Evolutionary conservation across 2,888 invertebrate genomes (phyloP), one percentile per base, ranked within the genome.

Genomic region (Thysanoteuthis rhombus): DNA sequence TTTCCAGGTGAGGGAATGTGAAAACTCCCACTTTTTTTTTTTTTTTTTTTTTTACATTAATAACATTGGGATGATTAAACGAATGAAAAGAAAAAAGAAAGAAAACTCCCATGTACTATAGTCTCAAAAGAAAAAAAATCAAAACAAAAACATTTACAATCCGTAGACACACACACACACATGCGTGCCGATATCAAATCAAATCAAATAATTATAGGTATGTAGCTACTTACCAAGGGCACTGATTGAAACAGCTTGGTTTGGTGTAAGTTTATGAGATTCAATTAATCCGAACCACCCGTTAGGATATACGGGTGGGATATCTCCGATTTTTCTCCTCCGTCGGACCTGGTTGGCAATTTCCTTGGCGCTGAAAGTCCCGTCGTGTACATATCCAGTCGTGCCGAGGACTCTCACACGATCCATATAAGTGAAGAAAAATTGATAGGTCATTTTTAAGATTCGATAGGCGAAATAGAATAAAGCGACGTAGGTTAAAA

Each of bases 231-330:
- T 96, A 97, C 98, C 98, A 45, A 98, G 97, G 47, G 98, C 98
- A 93, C 98, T 97, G 0, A 96, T 94, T 75, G 95, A 95, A n/a
- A 94, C 95, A 0, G 95, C 94, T 89, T 95, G 94, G 92, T 94
- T 95, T 22, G 94, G 95, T 89, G 95, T 95, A 38, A 99, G 96
- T 0, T 98, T 97, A 16, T 97, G 97, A 6, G 98, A 98, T 96
- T 99, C 98, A 0, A 98, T 97, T 1, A 99, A 96, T 0, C 98
- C 98, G 95, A 98, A 99, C 99, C 99, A 99, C 0, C 99, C 99
- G 96, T 99, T 99, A 0, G 99, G 99, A 96, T 98, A 99, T 0
- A 98, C 98, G 0, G 99, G 99, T 0, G 98, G 99, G 5, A 98
- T 96, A 0, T 97, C 97, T 0, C 98, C 98, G 16, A 98, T 97